Evolutionary conservation across 2,888 invertebrate species (phyloP).

Genomic region (Litoditis marina): DNA sequence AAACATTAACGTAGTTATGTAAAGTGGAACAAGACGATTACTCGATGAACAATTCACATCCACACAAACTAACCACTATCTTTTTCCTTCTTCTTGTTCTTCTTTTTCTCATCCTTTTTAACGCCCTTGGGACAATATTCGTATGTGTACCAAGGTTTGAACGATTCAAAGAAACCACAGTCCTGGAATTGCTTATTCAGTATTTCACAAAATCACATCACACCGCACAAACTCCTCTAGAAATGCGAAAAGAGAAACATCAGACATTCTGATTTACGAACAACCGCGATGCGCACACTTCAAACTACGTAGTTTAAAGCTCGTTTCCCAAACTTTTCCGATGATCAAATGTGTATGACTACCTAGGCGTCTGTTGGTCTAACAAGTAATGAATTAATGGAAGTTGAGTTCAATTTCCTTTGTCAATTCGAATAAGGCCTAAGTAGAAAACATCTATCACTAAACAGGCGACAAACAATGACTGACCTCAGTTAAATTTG

Average conservation of each 20-base stretch:
- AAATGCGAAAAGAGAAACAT: too few species aligned
- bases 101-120: slow-evolving; percentile 26
- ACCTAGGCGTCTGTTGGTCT: too few species aligned
- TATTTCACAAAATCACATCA: background rate
- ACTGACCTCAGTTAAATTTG: slow-evolving; percentile 87
- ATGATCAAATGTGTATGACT: too few species aligned
- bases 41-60: background rate
- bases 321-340: too few species aligned
- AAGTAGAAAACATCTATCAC: background rate
- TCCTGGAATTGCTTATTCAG: slow-evolving; percentile 63
- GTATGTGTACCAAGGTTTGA: slow-evolving; percentile 82
- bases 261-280: too few species aligned
- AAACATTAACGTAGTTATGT: background rate
- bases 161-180: slow-evolving; percentile 96
- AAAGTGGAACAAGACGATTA: background rate
- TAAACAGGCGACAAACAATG: background rate
- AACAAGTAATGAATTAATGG: too few species aligned
- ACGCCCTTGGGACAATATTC: slow-evolving; percentile 33
- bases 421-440: background rate
- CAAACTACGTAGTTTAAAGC: too few species aligned
- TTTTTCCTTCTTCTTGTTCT: slow-evolving; percentile 40
- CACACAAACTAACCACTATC: slow-evolving; percentile 14
- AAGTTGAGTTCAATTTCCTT: too few species aligned
- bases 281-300: too few species aligned
- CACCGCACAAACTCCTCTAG: background rate